Evolutionary conservation across 2,888 invertebrate species (phyloP).

Genomic region (Ophioninae sp.): DNA sequence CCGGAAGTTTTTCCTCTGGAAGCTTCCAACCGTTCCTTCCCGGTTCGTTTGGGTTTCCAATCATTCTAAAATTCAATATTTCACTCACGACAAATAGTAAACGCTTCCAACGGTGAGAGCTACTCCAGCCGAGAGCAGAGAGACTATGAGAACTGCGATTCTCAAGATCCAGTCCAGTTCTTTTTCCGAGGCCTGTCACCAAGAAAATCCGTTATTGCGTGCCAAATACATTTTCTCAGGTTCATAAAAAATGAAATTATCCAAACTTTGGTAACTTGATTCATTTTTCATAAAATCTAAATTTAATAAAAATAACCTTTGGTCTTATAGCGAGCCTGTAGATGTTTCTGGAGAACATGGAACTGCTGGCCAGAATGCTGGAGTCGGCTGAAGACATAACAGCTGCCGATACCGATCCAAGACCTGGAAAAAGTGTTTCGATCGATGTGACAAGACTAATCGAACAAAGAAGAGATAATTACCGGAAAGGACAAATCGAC

Average conservation of each 20-base stretch:
- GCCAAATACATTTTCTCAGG: too few species aligned
- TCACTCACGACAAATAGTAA: slow-evolving; percentile 82
- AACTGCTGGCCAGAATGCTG: slow-evolving; percentile 86
- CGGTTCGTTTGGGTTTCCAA: too few species aligned
- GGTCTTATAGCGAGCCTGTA: slow-evolving; percentile 86
- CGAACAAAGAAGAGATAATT: neutral
- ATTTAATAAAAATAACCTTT: slow-evolving; percentile 79
- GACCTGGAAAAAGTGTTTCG: slow-evolving; percentile 79
- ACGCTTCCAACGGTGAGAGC: slow-evolving; percentile 87
- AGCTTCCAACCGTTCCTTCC: too few species aligned
- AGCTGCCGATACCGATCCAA: slow-evolving; percentile 88
- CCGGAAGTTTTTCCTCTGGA: too few species aligned
- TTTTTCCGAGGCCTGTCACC: slow-evolving; percentile 84
- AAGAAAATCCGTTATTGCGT: slow-evolving; percentile 25
- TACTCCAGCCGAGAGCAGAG: slow-evolving; percentile 84
- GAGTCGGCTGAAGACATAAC: slow-evolving; percentile 91
- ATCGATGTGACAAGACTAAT: too few species aligned
- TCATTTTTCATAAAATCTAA: neutral
- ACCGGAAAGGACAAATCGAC: too few species aligned
- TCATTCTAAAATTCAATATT: too few species aligned
- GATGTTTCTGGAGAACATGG: slow-evolving; percentile 88
- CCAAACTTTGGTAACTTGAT: neutral
- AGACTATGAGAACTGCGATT: slow-evolving; percentile 84
- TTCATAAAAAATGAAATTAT: neutral
- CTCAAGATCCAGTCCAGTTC: slow-evolving; percentile 87